Percentiles rank a stretch among this genome's conserved stretches.
Conservation (phyloP, 2,797 vertebrate species). For the Chloroceryle amazona region DNA sequence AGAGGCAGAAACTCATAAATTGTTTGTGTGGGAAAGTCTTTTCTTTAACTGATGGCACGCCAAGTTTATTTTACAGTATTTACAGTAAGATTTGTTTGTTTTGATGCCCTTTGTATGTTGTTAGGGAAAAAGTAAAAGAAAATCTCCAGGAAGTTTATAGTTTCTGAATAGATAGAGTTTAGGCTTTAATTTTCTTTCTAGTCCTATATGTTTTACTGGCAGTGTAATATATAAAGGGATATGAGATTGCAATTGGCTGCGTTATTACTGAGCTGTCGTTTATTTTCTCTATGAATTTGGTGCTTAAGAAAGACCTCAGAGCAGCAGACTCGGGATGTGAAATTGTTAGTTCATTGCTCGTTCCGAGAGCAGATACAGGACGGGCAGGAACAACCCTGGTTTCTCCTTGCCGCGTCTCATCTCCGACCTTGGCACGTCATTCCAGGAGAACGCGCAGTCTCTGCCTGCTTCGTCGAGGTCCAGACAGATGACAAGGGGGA, state of each 20-base stretch:
- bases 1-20: slow-evolving; percentile 63
- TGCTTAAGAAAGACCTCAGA: not conserved
- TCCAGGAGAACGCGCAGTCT: accelerated
- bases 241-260: not conserved
- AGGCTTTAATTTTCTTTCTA: slow-evolving; percentile 42
- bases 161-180: slow-evolving; percentile 21
- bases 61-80: slow-evolving; percentile 71
- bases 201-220: not conserved
- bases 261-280: not conserved
- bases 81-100: slow-evolving; percentile 70
- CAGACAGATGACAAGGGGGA: not conserved
- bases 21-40: slow-evolving; percentile 39
- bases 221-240: not conserved
- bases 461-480: not conserved
- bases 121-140: slow-evolving; percentile 58
- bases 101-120: slow-evolving; percentile 54
- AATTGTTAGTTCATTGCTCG: not conserved
- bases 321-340: not conserved
- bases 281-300: not conserved
- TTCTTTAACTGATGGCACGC: slow-evolving; percentile 53
- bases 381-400: not conserved
- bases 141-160: slow-evolving; percentile 50
- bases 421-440: not conserved
- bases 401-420: not conserved
- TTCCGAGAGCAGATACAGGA: not conserved